A percentile compares a stretch with the other conserved stretches of the same genome.
These are phyloP conservation scores for Drosophila paracracens DNA, from an alignment of 2,888 invertebrate species.

Conservation along the genomic window DNA sequence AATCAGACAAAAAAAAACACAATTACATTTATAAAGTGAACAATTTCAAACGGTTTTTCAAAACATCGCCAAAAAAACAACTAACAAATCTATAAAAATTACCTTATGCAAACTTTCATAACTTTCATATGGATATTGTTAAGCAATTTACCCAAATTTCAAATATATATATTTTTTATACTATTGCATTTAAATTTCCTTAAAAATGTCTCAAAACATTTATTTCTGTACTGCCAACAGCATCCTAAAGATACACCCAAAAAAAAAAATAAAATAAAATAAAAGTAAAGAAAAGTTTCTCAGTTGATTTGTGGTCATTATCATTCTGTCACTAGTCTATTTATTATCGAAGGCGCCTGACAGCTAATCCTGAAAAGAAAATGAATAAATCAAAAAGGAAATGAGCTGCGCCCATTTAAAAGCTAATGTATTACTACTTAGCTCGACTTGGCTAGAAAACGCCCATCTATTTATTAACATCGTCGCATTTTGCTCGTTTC, in stretches of 20 bases:
- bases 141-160: background rate
- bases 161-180: background rate
- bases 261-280: background rate
- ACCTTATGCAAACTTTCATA: background rate
- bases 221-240: background rate
- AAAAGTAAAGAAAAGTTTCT: background rate
- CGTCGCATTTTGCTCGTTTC: conserved; percentile 37
- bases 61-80: background rate
- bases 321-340: conserved; percentile 1
- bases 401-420: conserved; percentile 50
- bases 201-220: background rate
- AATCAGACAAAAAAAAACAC: conserved; percentile 10
- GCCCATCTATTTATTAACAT: conserved; percentile 70
- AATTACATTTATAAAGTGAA: conserved; percentile 18
- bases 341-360: conserved; percentile 27
- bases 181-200: background rate
- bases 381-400: background rate
- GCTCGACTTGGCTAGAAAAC: conserved; percentile 52
- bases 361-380: conserved; percentile 28
- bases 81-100: background rate
- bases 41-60: background rate
- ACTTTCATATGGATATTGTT: background rate
- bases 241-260: background rate
- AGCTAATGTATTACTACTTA: conserved; percentile 30
- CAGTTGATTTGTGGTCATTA: background rate